Evolutionary conservation across 1,140 invertebrate genomes (phyloP).

Genomic region (Adelges cooleyi): DNA sequence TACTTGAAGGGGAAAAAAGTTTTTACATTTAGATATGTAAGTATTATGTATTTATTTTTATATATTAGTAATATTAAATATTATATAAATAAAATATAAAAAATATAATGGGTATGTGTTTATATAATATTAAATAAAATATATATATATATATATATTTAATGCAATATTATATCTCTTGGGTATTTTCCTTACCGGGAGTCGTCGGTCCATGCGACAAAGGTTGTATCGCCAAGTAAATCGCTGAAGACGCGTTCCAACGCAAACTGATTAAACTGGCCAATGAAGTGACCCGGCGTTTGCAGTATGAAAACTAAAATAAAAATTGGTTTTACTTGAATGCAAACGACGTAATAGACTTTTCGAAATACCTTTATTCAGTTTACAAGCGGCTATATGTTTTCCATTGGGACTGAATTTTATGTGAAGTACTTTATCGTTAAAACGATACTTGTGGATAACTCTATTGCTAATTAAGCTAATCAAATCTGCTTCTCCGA

Average conservation of each 20-base stretch:
- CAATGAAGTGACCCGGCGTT: slow-evolving; percentile 62
- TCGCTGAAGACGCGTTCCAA: slow-evolving; percentile 72
- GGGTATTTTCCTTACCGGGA: slow-evolving; percentile 49
- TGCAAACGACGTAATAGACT: slow-evolving; percentile 30
- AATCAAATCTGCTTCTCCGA: slow-evolving; percentile 75
- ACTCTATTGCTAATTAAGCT: slow-evolving; percentile 74
- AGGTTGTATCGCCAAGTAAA: slow-evolving; percentile 67
- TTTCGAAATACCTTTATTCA: slow-evolving; percentile 52
- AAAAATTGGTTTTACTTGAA: slow-evolving; percentile 31
- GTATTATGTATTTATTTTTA: no score
- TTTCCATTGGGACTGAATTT: slow-evolving; percentile 90
- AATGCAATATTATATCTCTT: no score
- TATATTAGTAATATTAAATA: not conserved
- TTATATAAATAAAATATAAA: not conserved
- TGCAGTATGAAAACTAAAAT: slow-evolving; percentile 70
- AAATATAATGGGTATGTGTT: not conserved
- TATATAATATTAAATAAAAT: no score
- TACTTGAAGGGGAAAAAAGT: slow-evolving; percentile 43
- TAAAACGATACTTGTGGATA: slow-evolving; percentile 75
- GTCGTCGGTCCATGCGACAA: slow-evolving; percentile 82
- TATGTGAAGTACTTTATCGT: slow-evolving; percentile 57
- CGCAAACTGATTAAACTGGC: slow-evolving; percentile 78
- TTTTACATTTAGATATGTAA: slow-evolving; percentile 22
- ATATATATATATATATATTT: no score
- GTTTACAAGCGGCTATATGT: slow-evolving; percentile 79